Percentiles rank a stretch among this genome's conserved stretches.
Conservation (phyloP, 2,797 vertebrate species). For the Neosilurus mollespiculum region DNA sequence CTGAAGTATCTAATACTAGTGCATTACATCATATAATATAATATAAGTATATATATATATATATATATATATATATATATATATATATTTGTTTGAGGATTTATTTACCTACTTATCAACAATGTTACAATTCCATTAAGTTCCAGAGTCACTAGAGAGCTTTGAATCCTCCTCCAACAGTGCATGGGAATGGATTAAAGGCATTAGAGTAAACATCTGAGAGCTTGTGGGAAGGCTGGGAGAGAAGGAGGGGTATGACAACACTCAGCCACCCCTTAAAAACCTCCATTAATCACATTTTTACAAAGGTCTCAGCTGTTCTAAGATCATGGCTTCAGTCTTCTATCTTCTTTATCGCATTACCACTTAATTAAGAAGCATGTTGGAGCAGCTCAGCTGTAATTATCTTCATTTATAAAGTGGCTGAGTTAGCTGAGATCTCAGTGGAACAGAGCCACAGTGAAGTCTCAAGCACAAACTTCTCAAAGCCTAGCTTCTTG, state of each 20-base stretch:
- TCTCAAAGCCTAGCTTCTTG: slow-evolving; percentile 61
- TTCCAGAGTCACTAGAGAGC: background rate
- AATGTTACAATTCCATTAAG: slow-evolving; percentile 1
- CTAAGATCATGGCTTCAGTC: slow-evolving; percentile 72
- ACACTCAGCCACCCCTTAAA: slow-evolving; percentile 32
- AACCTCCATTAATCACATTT: slow-evolving; percentile 62
- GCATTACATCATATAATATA: background rate
- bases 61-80: too few species aligned
- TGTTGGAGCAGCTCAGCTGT: slow-evolving; percentile 82
- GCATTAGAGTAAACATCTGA: slow-evolving; percentile 21
- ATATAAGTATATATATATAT: too few species aligned
- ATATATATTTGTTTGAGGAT: background rate
- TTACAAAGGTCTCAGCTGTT: slow-evolving; percentile 72
- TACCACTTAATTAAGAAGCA: slow-evolving; percentile 92
- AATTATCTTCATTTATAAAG: slow-evolving; percentile 85
- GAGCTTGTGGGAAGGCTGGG: background rate
- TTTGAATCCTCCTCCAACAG: background rate
- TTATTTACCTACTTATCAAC: slow-evolving; percentile 19
- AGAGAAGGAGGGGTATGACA: slow-evolving; percentile 55
- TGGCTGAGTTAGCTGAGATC: slow-evolving; percentile 55
- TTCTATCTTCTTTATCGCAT: slow-evolving; percentile 83
- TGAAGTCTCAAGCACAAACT: slow-evolving; percentile 71
- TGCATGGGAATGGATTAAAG: slow-evolving; percentile 26
- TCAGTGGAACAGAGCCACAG: slow-evolving; percentile 61
- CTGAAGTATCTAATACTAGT: background rate